Conservation (phyloP, 2,113 vertebrate genomes). For the Ibidorhyncha struthersii region DNA sequence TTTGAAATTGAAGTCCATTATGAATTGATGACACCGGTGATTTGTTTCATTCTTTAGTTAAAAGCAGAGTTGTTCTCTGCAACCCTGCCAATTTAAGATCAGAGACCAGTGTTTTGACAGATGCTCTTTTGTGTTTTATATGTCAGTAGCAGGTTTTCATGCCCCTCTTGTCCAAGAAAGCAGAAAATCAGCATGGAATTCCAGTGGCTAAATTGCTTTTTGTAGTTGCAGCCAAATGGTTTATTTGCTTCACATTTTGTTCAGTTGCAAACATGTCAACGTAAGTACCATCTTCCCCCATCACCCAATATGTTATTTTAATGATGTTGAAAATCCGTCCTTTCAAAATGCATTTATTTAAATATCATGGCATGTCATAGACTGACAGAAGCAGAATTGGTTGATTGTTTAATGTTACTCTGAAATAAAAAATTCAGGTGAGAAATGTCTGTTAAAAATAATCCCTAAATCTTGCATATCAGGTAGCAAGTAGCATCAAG, state of each 20-base stretch:
- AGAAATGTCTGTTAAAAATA: neutral
- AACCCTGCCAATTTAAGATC: neutral
- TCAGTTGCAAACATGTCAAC: neutral
- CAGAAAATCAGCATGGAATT: conserved; percentile 16
- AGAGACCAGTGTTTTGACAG: conserved; percentile 10
- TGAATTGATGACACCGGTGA: neutral
- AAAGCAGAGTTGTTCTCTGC: neutral
- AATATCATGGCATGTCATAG: neutral
- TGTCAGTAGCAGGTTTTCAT: conserved; percentile 21
- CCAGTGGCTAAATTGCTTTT: conserved; percentile 31
- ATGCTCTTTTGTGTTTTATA: neutral
- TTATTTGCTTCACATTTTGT: conserved; percentile 3
- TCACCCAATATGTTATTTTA: neutral
- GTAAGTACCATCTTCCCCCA: neutral
- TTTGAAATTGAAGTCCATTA: neutral
- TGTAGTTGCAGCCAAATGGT: neutral
- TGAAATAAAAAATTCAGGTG: neutral
- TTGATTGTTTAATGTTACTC: neutral
- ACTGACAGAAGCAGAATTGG: neutral
- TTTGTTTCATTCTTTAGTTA: neutral
- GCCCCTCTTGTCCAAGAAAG: neutral
- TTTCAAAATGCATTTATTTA: neutral
- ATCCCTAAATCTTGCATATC: neutral
- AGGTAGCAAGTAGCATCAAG: neutral
- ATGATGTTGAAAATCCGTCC: neutral